Evolutionary conservation across 2,113 vertebrate species (phyloP).

Genomic region (Cnemophilus loriae): DNA sequence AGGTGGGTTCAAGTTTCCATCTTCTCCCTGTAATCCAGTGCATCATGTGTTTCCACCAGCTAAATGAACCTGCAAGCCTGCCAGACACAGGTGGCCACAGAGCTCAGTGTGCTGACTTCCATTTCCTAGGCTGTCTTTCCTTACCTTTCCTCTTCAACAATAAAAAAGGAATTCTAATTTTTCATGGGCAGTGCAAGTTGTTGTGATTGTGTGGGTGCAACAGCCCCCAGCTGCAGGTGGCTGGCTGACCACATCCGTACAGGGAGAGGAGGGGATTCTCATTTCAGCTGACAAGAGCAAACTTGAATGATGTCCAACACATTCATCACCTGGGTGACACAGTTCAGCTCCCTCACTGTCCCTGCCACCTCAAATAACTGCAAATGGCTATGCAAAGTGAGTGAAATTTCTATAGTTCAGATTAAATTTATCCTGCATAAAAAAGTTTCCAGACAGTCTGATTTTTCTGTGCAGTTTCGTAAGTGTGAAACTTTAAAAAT

Average conservation of each 20-base stretch:
- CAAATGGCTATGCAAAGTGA: background rate
- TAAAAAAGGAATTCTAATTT: background rate
- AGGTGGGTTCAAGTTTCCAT: background rate
- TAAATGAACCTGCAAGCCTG: constrained; percentile 5
- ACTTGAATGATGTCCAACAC: background rate
- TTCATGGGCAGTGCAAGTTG: background rate
- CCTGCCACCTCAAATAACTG: background rate
- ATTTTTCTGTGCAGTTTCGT: background rate
- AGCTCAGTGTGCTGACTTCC: background rate
- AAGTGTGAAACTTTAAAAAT: background rate
- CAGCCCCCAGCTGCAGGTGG: background rate
- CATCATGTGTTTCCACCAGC: background rate
- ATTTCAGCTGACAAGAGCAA: background rate
- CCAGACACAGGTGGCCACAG: background rate
- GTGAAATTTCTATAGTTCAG: background rate
- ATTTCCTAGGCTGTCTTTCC: background rate
- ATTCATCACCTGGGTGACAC: background rate
- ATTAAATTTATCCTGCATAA: background rate
- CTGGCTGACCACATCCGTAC: background rate
- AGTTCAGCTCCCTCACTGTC: background rate
- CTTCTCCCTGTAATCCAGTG: background rate
- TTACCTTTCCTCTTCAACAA: background rate
- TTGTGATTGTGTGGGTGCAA: background rate
- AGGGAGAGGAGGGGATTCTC: background rate
- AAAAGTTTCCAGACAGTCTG: background rate